Evolutionary conservation across 1,140 invertebrate species (phyloP), one percentile per base, ranked within the genome.

Genomic region (Pemphigus obesinymphae): DNA sequence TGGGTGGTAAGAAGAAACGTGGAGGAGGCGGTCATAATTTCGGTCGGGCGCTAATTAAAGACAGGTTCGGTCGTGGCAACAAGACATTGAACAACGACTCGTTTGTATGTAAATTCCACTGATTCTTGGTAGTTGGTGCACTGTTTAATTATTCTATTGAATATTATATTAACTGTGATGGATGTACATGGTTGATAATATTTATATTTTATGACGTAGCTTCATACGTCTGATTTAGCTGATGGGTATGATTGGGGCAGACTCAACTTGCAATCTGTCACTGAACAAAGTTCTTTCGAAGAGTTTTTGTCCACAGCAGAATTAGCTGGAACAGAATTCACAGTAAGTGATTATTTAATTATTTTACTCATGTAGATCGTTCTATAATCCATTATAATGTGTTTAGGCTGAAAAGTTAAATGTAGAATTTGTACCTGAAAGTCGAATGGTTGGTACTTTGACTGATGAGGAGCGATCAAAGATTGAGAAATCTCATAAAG

Each of bases 251-350:
- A 97, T 75, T 97, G 94, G 94, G 93, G 92, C 63, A 89, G 94
- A 53, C 87, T 97, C 0, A 97, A 97, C 88, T 88, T 98, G 4
- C 92, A 95, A 85, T 99, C 97, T 0, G 94, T 99, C 0, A 99
- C 97, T 0, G 97, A 99, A 86, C 95, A 99, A 86, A 96, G 92
- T 75, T 96, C 95, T 26, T 92, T 99, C 82, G 94, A 98, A 89
- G 97, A 99, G 85, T 99, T 99, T 87, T 88, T 99, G 1, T 92
- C 94, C 0, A 99, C 94, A 1, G 97, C 97, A 10, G 92, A 97
- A 87, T 87, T 99, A 61, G 96, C 97, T 4, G 94, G 95, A 34
- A 95, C 93, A 10, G 96, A 99, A 86, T 99, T 98, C 87, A 88
- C 85, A 89, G 90, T 90, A 85, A 86, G 23, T 66, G 40, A 76